Percentiles rank a stretch among this genome's conserved stretches.
These are phyloP conservation scores for Pecten maximus DNA, from an alignment of 2,888 invertebrate genomes.

Conservation along the genomic window DNA sequence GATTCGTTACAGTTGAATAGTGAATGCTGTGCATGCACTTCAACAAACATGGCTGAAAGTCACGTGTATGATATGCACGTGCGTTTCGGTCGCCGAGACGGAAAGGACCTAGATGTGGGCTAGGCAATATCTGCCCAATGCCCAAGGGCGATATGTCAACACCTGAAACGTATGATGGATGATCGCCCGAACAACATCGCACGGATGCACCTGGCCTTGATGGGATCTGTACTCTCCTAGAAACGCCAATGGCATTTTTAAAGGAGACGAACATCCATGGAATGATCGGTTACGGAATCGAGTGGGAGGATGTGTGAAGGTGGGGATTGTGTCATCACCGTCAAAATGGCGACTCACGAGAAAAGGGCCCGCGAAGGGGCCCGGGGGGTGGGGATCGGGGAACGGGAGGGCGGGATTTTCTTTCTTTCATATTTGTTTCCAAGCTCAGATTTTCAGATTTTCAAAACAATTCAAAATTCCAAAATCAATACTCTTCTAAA, in stretches of 20 bases:
- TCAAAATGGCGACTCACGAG: constrained; percentile 8
- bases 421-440: constrained; percentile 28
- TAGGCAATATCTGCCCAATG: background rate
- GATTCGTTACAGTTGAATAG: background rate
- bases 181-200: background rate
- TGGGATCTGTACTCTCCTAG: background rate
- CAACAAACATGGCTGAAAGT: background rate
- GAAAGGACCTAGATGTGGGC: background rate
- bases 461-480: background rate
- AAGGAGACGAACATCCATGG: background rate
- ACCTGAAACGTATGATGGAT: background rate
- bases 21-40: background rate
- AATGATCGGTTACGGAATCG: too few relatives aligned
- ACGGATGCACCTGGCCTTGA: background rate
- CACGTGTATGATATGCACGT: background rate
- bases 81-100: background rate
- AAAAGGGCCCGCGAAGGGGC: background rate
- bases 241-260: background rate
- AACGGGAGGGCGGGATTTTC: background rate
- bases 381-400: background rate
- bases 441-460: background rate
- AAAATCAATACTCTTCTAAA: background rate
- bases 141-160: background rate
- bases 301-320: background rate
- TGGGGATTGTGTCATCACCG: background rate